These are phyloP conservation scores for Blera fallax DNA, from an alignment of 2,888 invertebrate species.

Conservation along the genomic window DNA sequence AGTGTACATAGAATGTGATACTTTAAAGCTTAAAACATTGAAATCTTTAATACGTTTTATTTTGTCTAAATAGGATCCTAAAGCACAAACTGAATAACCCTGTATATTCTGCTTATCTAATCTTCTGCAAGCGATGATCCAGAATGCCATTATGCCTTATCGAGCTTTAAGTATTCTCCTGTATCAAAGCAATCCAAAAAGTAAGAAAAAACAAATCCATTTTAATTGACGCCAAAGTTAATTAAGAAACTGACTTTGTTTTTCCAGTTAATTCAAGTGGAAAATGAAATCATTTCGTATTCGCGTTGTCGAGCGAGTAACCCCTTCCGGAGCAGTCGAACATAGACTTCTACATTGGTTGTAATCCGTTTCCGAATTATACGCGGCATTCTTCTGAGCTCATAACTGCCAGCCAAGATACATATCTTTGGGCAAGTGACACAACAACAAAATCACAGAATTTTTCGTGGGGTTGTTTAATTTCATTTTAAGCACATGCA, in stretches of 20 bases:
- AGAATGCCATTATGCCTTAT: constrained; percentile 1
- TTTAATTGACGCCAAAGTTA: constrained; percentile 74
- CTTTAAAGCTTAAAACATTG: no score
- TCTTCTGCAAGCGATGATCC: constrained; percentile 17
- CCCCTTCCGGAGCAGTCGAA: constrained; percentile 33
- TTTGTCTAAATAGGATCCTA: no score
- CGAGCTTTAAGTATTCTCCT: not conserved
- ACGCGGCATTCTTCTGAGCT: constrained; percentile 55
- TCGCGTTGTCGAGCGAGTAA: constrained; percentile 61
- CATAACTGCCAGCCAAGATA: constrained; percentile 64
- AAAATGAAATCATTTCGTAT: constrained; percentile 74
- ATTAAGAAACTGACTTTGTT: constrained; percentile 73
- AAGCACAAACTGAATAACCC: not conserved
- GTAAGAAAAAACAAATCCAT: constrained; percentile 41
- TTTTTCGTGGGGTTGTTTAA: constrained; percentile 66
- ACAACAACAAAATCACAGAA: constrained; percentile 56
- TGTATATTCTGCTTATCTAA: not conserved
- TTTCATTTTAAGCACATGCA: constrained; percentile 71
- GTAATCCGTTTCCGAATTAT: constrained; percentile 69
- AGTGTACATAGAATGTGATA: no score
- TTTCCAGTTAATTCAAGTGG: constrained; percentile 74
- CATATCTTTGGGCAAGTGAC: constrained; percentile 62
- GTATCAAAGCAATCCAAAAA: constrained; percentile 25
- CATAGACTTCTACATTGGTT: constrained; percentile 26
- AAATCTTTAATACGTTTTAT: no score